Evolutionary conservation across 23 tunicate species (phyloP).

Genomic region (Trididemnum nubilum): DNA sequence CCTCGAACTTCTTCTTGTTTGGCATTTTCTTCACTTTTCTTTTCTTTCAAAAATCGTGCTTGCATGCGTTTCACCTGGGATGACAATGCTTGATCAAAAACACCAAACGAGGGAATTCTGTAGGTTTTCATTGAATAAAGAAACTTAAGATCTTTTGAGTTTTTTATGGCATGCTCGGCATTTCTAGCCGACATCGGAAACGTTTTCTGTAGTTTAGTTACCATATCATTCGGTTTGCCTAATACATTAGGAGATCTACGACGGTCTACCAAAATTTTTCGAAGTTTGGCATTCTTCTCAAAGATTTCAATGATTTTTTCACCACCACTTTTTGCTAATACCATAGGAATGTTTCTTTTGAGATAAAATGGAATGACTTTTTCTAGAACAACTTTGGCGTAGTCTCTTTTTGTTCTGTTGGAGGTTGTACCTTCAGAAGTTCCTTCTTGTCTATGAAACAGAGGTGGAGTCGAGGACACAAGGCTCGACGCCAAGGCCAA

Average conservation of each 20-base stretch:
- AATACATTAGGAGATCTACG: not conserved
- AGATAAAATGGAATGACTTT: constrained; percentile 19
- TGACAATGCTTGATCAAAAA: constrained; percentile 24
- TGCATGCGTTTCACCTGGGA: constrained; percentile 4
- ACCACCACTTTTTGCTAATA: not conserved
- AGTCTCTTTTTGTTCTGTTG: constrained; percentile 12
- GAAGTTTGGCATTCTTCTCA: constrained; percentile 17
- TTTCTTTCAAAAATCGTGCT: not conserved
- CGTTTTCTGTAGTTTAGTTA: not conserved
- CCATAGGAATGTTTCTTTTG: constrained; percentile 19
- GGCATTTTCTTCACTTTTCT: not conserved
- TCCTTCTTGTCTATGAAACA: too few species aligned
- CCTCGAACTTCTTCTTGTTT: not conserved
- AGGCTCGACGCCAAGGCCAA: too few species aligned
- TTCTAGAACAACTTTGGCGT: constrained; percentile 17
- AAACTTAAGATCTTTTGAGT: constrained; percentile 4
- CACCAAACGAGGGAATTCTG: constrained; percentile 20
- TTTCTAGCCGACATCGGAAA: constrained; percentile 1
- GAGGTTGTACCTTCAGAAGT: constrained; percentile 20
- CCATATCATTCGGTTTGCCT: not conserved
- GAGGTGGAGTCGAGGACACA: too few species aligned
- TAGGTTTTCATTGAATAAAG: constrained; percentile 15
- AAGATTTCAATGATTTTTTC: not conserved
- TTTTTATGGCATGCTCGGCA: constrained; percentile 3
- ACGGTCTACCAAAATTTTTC: constrained; percentile 1